Conservation (phyloP, 2,797 vertebrate species). For the Rhadinocentrus ornatus region DNA sequence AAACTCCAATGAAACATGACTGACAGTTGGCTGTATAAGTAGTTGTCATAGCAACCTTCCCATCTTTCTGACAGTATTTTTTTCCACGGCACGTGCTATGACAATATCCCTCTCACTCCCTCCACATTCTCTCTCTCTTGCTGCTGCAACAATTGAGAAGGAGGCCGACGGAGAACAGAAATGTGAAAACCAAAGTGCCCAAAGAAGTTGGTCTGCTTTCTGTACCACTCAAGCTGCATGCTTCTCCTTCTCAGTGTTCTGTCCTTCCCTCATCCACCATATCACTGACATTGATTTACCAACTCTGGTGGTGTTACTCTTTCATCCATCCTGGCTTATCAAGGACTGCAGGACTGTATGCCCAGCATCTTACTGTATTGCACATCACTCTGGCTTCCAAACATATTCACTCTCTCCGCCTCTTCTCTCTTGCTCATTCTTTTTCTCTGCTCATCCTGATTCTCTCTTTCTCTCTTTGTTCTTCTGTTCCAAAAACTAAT, state of each 20-base stretch:
- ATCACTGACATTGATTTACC: conserved; percentile 74
- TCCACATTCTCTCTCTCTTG: conserved; percentile 48
- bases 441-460: conserved; percentile 22
- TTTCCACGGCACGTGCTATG: conserved; percentile 62
- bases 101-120: conserved; percentile 53
- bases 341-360: conserved; percentile 71
- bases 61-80: conserved; percentile 74
- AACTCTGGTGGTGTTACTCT: conserved; percentile 64
- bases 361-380: conserved; percentile 63
- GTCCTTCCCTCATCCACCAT: conserved; percentile 40
- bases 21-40: conserved; percentile 82
- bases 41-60: conserved; percentile 89
- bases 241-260: conserved; percentile 32
- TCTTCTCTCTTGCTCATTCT: conserved; percentile 15
- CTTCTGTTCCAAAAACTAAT: conserved; percentile 52
- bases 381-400: conserved; percentile 46
- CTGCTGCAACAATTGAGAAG: conserved; percentile 56
- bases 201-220: conserved; percentile 48
- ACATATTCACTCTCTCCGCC: conserved; percentile 22
- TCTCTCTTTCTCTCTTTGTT: conserved; percentile 46
- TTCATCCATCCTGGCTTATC: conserved; percentile 75
- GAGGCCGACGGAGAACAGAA: conserved; percentile 45
- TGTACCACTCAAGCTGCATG: conserved; percentile 17
- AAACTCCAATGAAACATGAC: conserved; percentile 80
- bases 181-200: conserved; percentile 61